Conservation (phyloP, 2,797 vertebrate genomes). For the Cuniculus paca region DNA sequence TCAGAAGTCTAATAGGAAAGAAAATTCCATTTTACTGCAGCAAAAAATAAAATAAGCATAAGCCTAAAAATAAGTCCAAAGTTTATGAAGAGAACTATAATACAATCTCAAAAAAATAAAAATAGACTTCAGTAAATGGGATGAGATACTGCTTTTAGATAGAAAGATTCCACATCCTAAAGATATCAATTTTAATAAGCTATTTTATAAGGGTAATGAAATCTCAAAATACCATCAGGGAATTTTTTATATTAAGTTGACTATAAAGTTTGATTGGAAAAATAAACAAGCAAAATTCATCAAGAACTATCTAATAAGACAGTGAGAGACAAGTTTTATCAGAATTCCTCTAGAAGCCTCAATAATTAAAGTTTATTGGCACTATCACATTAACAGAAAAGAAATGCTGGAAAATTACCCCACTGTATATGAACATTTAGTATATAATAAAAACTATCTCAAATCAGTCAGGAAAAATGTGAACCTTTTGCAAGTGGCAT, state of each 20-base stretch:
- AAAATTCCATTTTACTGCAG: background rate
- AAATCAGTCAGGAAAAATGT: background rate
- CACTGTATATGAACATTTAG: background rate
- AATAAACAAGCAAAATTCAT: constrained; percentile 17
- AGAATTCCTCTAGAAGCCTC: background rate
- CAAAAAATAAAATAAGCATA: constrained; percentile 9
- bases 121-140: background rate
- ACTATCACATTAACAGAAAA: constrained; percentile 43
- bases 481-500: background rate
- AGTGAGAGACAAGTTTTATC: background rate
- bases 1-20: background rate
- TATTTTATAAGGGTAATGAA: background rate
- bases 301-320: background rate
- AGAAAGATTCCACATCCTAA: background rate
- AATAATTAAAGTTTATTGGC: background rate
- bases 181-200: background rate
- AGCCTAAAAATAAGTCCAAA: background rate
- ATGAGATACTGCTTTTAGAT: background rate
- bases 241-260: constrained; percentile 19
- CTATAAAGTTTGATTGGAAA: constrained; percentile 8
- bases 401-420: constrained; percentile 7
- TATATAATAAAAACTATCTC: background rate
- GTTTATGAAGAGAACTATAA: background rate
- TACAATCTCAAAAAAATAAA: constrained; percentile 48
- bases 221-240: background rate